Percentiles rank a stretch among this genome's conserved stretches.
phyloP scores from a whole-genome alignment of 2,113 vertebrate genomes.

The Sakesphorus luctuosus region DNA sequence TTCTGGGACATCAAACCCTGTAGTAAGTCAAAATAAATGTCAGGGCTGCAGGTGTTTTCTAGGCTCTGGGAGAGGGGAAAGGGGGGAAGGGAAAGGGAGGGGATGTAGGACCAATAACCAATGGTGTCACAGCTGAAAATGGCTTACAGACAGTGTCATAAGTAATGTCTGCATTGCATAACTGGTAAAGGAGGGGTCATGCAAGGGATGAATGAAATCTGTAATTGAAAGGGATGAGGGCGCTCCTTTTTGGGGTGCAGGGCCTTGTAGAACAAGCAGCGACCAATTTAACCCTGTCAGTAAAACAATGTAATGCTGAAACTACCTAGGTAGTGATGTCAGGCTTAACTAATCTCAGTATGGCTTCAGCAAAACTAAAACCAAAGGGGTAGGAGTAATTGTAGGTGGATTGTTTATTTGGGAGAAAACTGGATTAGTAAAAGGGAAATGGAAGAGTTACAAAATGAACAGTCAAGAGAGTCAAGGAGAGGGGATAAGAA shows the following conservation, averaged over 20 bases:
- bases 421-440: neutral
- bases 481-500: neutral
- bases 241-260: neutral
- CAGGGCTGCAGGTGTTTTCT: neutral
- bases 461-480: neutral
- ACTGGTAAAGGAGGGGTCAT: neutral
- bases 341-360: neutral
- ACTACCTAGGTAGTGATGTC: neutral
- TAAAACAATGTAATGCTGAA: rapidly evolving
- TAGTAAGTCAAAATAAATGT: neutral
- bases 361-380: neutral
- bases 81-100: neutral
- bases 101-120: neutral
- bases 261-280: neutral
- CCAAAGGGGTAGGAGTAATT: neutral
- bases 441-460: neutral
- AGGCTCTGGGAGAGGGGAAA: neutral
- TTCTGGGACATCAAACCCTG: neutral
- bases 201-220: neutral
- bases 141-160: neutral
- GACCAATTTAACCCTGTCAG: neutral
- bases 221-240: neutral
- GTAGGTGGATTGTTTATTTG: neutral
- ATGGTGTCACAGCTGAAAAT: neutral
- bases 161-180: neutral